Conservation (phyloP, 1,140 invertebrate genomes). For the Macrosteles quadrilineatus region DNA sequence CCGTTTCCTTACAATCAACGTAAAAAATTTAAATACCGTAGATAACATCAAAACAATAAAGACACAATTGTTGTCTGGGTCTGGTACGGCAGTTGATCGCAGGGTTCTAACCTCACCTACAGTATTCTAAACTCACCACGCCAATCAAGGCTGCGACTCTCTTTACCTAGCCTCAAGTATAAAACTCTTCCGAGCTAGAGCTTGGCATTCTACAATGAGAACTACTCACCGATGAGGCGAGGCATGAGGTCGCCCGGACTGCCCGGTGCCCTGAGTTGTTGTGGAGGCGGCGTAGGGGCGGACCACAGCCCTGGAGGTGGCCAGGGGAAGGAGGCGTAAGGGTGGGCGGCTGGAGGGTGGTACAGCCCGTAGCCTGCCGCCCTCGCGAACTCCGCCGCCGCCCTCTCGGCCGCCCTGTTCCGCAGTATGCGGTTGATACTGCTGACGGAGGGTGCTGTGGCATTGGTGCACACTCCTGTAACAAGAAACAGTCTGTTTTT, state of each 20-base stretch:
- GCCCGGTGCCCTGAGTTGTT: slow-evolving; percentile 52
- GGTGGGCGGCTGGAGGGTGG: slow-evolving; percentile 50
- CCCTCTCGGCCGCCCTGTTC: slow-evolving; percentile 89
- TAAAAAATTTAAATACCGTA: too few relatives aligned
- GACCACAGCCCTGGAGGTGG: slow-evolving; percentile 56
- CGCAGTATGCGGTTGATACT: slow-evolving; percentile 90
- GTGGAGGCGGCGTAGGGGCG: slow-evolving; percentile 32
- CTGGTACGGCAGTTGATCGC: too few relatives aligned
- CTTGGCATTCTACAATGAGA: too few relatives aligned
- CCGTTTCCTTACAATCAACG: too few relatives aligned
- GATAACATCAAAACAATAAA: too few relatives aligned
- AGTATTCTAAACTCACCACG: too few relatives aligned
- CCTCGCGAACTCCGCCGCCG: slow-evolving; percentile 88
- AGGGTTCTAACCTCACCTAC: too few relatives aligned
- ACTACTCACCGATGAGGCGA: slow-evolving; percentile 34
- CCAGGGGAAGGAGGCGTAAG: slow-evolving; percentile 35
- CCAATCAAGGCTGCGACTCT: too few relatives aligned
- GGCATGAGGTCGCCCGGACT: slow-evolving; percentile 43
- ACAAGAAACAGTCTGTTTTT: too few relatives aligned
- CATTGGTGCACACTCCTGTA: slow-evolving; percentile 86
- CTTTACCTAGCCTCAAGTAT: too few relatives aligned
- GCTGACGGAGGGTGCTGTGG: slow-evolving; percentile 85
- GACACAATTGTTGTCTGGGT: too few relatives aligned
- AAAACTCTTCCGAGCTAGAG: too few relatives aligned
- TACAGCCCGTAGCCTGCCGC: slow-evolving; percentile 89